Evolutionary conservation across 2,888 invertebrate genomes (phyloP), one percentile per base, ranked within the genome.

Genomic region (Apamea sordens): DNA sequence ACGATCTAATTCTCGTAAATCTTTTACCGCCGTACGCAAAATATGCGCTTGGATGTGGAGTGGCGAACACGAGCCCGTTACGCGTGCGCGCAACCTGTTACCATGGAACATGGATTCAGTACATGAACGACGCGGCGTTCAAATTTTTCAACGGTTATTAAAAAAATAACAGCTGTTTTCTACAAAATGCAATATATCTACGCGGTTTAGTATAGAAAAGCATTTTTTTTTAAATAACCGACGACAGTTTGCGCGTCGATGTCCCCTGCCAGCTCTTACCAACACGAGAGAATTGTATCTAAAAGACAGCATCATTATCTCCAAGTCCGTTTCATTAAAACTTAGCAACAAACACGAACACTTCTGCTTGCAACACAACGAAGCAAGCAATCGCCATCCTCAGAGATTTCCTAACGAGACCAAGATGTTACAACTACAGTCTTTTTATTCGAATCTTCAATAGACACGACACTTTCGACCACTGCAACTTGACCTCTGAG

Each of bases 371-470:
- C 86, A 78, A 36, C 86, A 88, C 78, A 67, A 61, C 59, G 5
- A 70, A 75, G 67, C 76, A 71, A 79, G 73, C 75, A 79, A 73
- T 74, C 77, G 79, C 69, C 74, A 59, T 83, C 64, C 65, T 59
- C 67, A 73, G 65, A 74, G 72, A 82, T 90, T 89, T 90, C 89
- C 73, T 78, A 90, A 90, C 83, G 71, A 87, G 76, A 83, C 77
- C 80, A 71, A 88, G 82, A 83, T 74, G 86, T 87, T 85, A 84
- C 86, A 88, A 84, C 79, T 72, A 64, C 77, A 85, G 63, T 56
- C 83, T 85, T 90, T 91, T 92, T 89, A 90, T 91, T 90, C 87
- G 78, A 81, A 70, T 88, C 87, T 87, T 88, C 89, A 87, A 90
- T 89, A 89, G 87, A 88, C 78, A 84, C 83, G 83, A 83, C 76